Evolutionary conservation across 2,797 vertebrate species (phyloP), one percentile per base, ranked within the genome.

Genomic region (Hippocampus kuda): DNA sequence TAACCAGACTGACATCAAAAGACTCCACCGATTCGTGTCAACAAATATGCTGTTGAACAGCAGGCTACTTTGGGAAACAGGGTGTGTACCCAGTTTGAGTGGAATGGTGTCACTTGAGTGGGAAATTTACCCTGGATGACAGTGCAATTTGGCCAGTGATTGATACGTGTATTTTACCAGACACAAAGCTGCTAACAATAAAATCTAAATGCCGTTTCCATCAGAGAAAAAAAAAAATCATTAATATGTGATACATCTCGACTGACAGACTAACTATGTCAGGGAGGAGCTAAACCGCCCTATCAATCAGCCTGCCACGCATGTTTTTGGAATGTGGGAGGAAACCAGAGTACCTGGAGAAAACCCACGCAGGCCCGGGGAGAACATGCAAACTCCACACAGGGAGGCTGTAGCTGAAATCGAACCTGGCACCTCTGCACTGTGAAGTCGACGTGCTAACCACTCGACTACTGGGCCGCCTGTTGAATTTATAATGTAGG

Each of bases 1-100:
- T 59, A 67, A 78, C 71, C 65, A 7, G 0, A 10, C 67, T 49
- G 68, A 84, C 83, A 84, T 86, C 86, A 87, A 86, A 89, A 75
- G 80, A 70, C 74, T 75, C 70, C 75, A 67, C 77, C 73, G 83
- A 77, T 88, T 86, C 85, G 71, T 70, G 72, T 75, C 51, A 68
- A 72, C 80, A 89, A 85, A 89, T 73, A 74, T 13, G 68, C 72
- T 72, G 62, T 56, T 8, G 49, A 44, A 72, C 71, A 51, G 66
- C 48, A 63, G 65, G 49, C 68, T 42, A 72, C 48, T 13, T 18
- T 49, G 67, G 61, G 61, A 60, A 57, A 59, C 66, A 13, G 66
- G 0, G 34, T 44, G 51, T 41, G 54, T 68, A 13, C 62, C 65
- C 15, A 3, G 68, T 69, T 49, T 56, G 64, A 65, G 68, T 54